These are phyloP conservation scores for Sebastiscus tertius DNA, from an alignment of 2,797 vertebrate genomes.

Conservation along the genomic window DNA sequence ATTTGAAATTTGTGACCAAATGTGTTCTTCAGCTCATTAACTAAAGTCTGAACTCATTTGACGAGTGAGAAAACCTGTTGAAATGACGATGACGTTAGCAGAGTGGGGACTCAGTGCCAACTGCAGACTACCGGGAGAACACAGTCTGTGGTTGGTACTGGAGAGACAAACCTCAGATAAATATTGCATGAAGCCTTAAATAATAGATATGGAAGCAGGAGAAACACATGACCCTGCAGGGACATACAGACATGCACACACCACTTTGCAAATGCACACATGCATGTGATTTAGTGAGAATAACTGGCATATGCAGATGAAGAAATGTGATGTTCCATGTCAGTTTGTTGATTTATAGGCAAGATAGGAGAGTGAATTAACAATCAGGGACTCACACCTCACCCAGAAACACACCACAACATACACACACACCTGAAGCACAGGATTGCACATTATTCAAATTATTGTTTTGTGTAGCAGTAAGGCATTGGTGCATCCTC, in stretches of 20 bases:
- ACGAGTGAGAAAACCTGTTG: slow-evolving; percentile 21
- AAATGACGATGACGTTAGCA: slow-evolving; percentile 26
- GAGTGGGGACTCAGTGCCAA: neutral
- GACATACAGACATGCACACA: neutral
- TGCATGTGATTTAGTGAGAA: slow-evolving; percentile 14
- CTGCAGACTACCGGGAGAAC: slow-evolving; percentile 10
- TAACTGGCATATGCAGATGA: slow-evolving; percentile 37
- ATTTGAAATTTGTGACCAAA: neutral
- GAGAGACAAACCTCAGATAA: slow-evolving; percentile 62
- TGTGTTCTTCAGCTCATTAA: neutral
- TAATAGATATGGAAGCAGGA: slow-evolving; percentile 58
- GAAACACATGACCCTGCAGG: slow-evolving; percentile 48
- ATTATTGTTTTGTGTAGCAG: neutral
- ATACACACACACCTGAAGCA: neutral
- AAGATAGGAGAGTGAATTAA: slow-evolving; percentile 6
- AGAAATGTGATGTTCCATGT: slow-evolving; percentile 52
- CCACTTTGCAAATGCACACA: neutral
- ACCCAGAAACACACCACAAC: slow-evolving; percentile 1
- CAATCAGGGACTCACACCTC: neutral
- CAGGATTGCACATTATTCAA: slow-evolving; percentile 17
- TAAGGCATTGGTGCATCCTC: slow-evolving; percentile 25
- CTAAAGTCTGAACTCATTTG: neutral
- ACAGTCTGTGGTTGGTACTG: slow-evolving; percentile 41
- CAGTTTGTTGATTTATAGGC: slow-evolving; percentile 57
- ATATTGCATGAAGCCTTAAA: slow-evolving; percentile 61